Evolutionary conservation across 2,113 vertebrate genomes (phyloP), one percentile per base, ranked within the genome.

Genomic region (Nesogale talazaci): DNA sequence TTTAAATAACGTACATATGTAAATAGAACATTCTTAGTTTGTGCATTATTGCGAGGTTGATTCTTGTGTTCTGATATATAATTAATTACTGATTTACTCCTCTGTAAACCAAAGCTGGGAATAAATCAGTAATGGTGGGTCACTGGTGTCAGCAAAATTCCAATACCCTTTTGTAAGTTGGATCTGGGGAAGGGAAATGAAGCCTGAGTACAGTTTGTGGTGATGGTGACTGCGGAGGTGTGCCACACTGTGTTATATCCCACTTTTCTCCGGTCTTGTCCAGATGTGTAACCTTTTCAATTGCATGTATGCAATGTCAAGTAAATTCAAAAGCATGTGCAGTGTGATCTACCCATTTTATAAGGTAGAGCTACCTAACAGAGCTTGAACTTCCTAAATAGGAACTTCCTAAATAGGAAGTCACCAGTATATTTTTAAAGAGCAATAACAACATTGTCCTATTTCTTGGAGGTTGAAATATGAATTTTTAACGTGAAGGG

Each of bases 1-100:
- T 97, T 98, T 98, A 97, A 98, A 98, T 97, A 97, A 98, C 97
- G 95, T 97, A 97, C 97, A 94, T 97, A 97, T 97, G 97, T 96
- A 97, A 96, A 98, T 97, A 97, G 96, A 97, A 79, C 92, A 0
- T 97, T 97, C 96, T 94, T 97, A 94, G 94, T 96, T 95, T 97
- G 97, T 96, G 94, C 94, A 91, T 98, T 98, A 98, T 96, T 96
- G 96, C 97, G 95, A 97, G 95, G 92, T 98, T 95, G 94, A 96
- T 97, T 96, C 97, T 97, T 96, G 80, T 97, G 96, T 97, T 96
- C 96, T 97, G 97, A 98, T 98, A 97, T 97, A 98, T 96, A 97
- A 97, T 97, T 97, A 98, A 97, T 97, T 97, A 95, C 96, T 11
- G 17, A 94, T 83, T 95, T 94, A 96, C 96, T 96, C 93, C 93